Evolutionary conservation across 2,888 invertebrate genomes (phyloP).

Genomic region (Bimastos eiseni): DNA sequence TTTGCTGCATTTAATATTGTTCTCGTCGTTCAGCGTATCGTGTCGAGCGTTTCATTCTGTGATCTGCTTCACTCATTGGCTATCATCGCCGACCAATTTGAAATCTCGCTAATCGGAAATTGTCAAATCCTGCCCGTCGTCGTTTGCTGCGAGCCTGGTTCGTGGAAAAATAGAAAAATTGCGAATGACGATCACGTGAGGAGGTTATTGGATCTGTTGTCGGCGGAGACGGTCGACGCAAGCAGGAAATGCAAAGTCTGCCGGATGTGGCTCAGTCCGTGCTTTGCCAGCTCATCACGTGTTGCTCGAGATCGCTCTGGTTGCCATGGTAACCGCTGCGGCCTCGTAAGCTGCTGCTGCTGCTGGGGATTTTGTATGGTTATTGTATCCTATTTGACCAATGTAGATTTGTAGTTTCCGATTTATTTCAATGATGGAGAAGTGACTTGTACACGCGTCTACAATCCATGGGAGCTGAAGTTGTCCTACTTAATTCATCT

Average conservation of each 20-base stretch:
- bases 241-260: slow-evolving; percentile 9
- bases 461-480: not conserved
- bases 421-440: not conserved
- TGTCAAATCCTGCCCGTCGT: not conserved
- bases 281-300: slow-evolving; percentile 1
- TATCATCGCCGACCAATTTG: not conserved
- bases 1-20: not conserved
- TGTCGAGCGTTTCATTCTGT: not conserved
- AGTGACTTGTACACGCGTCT: not conserved
- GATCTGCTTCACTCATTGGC: not conserved
- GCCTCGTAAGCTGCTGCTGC: not conserved
- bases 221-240: not conserved
- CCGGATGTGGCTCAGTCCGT: not conserved
- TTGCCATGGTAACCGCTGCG: not conserved
- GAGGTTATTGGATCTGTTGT: not conserved
- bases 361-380: not conserved
- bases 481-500: not conserved
- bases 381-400: not conserved
- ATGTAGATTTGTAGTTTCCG: not conserved
- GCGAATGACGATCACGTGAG: not conserved
- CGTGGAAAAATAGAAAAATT: not conserved
- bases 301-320: not conserved
- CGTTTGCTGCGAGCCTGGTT: not conserved
- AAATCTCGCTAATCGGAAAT: not conserved
- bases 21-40: not conserved